A percentile compares a stretch with the other conserved stretches of the same genome.
Evolutionary conservation across 2,888 invertebrate genomes (phyloP).

Genomic region (Carcina quercana): DNA sequence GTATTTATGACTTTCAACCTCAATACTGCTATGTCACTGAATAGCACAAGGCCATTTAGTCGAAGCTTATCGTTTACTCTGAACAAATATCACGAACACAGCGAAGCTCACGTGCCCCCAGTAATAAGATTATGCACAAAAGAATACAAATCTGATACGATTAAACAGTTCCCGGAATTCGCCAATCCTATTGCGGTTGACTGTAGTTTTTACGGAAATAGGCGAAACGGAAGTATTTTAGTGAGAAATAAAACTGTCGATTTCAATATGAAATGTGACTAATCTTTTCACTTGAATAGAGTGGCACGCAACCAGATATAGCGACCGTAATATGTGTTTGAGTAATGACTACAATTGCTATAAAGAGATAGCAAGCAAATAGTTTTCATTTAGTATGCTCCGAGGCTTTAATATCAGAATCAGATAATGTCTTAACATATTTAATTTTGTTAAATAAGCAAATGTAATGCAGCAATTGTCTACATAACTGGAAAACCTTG

Average conservation of each 20-base stretch:
- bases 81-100: slow-evolving; percentile 56
- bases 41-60: not conserved
- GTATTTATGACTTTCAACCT: no score
- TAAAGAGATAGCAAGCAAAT: no score
- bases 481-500: no score
- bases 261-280: slow-evolving; percentile 26
- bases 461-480: no score
- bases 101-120: slow-evolving; percentile 60
- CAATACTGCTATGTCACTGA: no score
- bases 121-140: slow-evolving; percentile 55
- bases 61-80: slow-evolving; percentile 42
- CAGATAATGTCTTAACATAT: no score
- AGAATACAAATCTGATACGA: slow-evolving; percentile 37
- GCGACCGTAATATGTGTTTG: no score
- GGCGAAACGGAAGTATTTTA: slow-evolving; percentile 46
- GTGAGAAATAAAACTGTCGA: slow-evolving; percentile 26
- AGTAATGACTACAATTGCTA: no score
- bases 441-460: no score
- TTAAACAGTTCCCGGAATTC: slow-evolving; percentile 58
- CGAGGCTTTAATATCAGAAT: no score
- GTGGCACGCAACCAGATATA: slow-evolving; percentile 25
- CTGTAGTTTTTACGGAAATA: slow-evolving; percentile 29
- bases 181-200: slow-evolving; percentile 30
- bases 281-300: slow-evolving; percentile 38
- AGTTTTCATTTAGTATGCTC: no score